Evolutionary conservation across 2,888 invertebrate genomes (phyloP).

Genomic region (Campaea margaritaria): DNA sequence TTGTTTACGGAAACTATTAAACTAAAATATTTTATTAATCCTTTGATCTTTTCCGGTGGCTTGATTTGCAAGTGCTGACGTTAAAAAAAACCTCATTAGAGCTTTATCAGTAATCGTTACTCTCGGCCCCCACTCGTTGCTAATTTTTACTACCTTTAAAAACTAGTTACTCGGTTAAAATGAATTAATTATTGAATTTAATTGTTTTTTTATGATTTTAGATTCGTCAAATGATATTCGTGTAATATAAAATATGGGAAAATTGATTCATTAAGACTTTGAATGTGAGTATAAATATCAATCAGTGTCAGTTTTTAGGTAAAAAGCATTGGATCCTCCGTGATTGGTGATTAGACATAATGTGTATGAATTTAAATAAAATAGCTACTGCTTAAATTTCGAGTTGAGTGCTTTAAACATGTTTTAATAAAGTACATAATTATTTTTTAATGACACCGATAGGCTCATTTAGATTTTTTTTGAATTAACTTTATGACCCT

Average conservation of each 20-base stretch:
- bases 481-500: conserved; percentile 4
- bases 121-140: conserved; percentile 22
- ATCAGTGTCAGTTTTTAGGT: conserved; percentile 28
- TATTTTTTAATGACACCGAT: conserved; percentile 13
- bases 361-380: conserved; percentile 12
- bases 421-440: conserved; percentile 1
- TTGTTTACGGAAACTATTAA: conserved; percentile 31
- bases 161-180: conserved; percentile 26
- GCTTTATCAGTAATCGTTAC: conserved; percentile 32
- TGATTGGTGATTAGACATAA: conserved; percentile 31
- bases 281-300: conserved; percentile 33
- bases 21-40: conserved; percentile 30
- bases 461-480: conserved; percentile 1
- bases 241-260: conserved; percentile 35
- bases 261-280: conserved; percentile 36
- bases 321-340: conserved; percentile 11
- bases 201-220: conserved; percentile 37
- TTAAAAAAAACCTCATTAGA: conserved; percentile 32
- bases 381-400: conserved; percentile 19
- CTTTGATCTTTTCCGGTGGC: conserved; percentile 40
- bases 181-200: conserved; percentile 31
- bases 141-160: conserved; percentile 33
- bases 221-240: conserved; percentile 30
- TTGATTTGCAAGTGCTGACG: conserved; percentile 36
- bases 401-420: neutral